Percentiles rank a stretch among this genome's conserved stretches.
Evolutionary conservation across 2,113 vertebrate genomes (phyloP).

Genomic region (Caloenas nicobarica): DNA sequence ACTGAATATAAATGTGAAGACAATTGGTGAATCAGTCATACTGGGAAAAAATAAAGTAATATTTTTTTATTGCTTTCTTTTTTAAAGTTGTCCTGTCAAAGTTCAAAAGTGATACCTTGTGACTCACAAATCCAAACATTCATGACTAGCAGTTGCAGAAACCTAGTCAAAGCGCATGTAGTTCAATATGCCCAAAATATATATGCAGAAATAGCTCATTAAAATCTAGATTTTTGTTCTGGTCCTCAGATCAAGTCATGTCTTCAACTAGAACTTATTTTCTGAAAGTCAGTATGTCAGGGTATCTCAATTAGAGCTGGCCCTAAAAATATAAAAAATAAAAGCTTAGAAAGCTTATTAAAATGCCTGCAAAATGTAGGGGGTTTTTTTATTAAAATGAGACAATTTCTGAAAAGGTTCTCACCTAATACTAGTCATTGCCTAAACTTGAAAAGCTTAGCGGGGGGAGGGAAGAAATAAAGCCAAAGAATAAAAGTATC

Average conservation of each 20-base stretch:
- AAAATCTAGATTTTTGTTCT: background rate
- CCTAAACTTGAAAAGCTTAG: background rate
- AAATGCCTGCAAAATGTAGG: background rate
- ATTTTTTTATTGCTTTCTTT: background rate
- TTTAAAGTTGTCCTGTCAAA: background rate
- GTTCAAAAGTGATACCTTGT: background rate
- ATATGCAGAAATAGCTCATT: background rate
- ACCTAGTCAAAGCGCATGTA: background rate
- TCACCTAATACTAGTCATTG: background rate
- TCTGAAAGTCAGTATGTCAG: background rate
- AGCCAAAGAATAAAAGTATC: background rate
- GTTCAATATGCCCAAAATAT: background rate
- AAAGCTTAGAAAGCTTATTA: background rate
- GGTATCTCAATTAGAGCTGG: background rate
- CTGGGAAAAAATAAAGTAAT: too few relatives aligned
- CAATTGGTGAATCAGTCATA: background rate
- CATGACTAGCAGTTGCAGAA: background rate
- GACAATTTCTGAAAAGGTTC: background rate
- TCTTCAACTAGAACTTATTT: background rate
- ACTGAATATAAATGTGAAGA: background rate
- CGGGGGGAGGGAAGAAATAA: background rate
- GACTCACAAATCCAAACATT: background rate
- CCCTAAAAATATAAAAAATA: background rate
- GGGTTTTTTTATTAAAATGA: background rate
- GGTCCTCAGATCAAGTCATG: background rate